Evolutionary conservation across 2,113 vertebrate species (phyloP).

Genomic region (Thomomys bottae): DNA sequence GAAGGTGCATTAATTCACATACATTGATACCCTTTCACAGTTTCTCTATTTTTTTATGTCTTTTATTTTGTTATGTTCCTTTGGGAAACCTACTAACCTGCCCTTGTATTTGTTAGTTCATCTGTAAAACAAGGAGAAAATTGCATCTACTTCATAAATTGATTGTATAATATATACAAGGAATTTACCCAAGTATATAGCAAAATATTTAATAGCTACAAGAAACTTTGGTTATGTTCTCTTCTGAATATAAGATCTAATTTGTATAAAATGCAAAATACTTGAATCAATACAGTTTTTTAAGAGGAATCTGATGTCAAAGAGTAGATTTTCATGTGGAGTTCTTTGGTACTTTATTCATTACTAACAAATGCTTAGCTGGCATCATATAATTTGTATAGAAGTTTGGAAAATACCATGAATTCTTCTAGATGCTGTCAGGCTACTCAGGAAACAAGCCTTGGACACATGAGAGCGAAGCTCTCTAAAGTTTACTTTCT

Average conservation of each 20-base stretch:
- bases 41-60: neutral
- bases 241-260: slow-evolving; percentile 23
- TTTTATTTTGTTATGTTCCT: slow-evolving; percentile 36
- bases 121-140: neutral
- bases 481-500: slow-evolving; percentile 20
- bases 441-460: neutral
- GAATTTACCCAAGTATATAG: neutral
- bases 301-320: slow-evolving; percentile 37
- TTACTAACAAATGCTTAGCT: neutral
- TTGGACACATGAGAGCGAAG: neutral
- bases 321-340: neutral
- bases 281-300: neutral
- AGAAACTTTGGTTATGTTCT: slow-evolving; percentile 4
- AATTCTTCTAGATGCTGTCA: neutral
- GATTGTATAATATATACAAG: neutral
- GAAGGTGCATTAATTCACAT: no score
- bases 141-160: neutral
- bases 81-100: slow-evolving; percentile 12
- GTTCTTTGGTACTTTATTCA: neutral
- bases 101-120: neutral
- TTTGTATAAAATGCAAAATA: slow-evolving; percentile 45
- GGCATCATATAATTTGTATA: neutral
- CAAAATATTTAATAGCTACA: neutral
- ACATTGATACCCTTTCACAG: no score
- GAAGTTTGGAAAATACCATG: neutral